Percentiles rank a stretch among this genome's conserved stretches.
phyloP scores from a whole-genome alignment of 2,113 vertebrate genomes.

The Notarius lentiginosus region DNA sequence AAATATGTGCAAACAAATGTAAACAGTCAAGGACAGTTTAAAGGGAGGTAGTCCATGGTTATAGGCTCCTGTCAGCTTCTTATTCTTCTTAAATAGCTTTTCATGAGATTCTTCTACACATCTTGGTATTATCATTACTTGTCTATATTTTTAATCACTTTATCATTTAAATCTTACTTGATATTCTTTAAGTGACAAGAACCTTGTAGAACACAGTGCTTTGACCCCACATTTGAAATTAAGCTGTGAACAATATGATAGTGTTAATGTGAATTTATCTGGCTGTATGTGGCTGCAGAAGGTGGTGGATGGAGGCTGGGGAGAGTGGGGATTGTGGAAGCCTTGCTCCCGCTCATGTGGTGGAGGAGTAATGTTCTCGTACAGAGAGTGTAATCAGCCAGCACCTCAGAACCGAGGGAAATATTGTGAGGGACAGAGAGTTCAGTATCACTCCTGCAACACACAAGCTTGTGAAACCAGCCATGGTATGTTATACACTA shows the following conservation, averaged over 20 bases:
- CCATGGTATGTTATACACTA: constrained; percentile 68
- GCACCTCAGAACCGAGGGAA: constrained; percentile 83
- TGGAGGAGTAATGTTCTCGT: constrained; percentile 91
- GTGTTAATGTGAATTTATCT: background rate
- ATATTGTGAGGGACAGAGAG: constrained; percentile 90
- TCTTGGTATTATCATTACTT: background rate
- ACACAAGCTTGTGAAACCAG: constrained; percentile 75
- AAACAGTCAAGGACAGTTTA: no score
- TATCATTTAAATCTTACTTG: background rate
- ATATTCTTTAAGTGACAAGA: background rate
- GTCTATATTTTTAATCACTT: background rate
- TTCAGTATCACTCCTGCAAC: constrained; percentile 89
- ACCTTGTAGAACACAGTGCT: background rate
- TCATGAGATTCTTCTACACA: background rate
- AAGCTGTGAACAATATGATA: background rate
- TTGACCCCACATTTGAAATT: background rate
- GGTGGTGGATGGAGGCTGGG: constrained; percentile 84
- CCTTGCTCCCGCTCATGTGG: constrained; percentile 91
- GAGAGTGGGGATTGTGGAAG: constrained; percentile 85
- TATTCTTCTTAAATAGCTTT: background rate
- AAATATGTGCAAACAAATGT: no score
- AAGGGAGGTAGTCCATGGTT: no score
- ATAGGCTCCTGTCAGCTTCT: background rate
- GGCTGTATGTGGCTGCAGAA: constrained; percentile 65
- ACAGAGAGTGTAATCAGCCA: constrained; percentile 83